phyloP scores from a whole-genome alignment of 1,140 invertebrate genomes.

The Drosophila tani region DNA sequence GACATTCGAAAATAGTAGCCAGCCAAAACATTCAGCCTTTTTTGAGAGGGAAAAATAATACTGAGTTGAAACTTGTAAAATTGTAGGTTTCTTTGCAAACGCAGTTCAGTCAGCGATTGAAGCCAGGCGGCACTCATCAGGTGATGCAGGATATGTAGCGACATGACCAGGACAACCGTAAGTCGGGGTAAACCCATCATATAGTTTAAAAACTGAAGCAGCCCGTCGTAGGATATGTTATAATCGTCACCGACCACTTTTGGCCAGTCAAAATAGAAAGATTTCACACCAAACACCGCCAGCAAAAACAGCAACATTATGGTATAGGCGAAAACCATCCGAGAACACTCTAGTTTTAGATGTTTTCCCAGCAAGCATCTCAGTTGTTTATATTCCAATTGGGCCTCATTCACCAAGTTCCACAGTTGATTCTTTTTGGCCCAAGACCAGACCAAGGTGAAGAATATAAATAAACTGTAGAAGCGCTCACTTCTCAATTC shows the following conservation, averaged over 20 bases:
- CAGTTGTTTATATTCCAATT: conserved; percentile 28
- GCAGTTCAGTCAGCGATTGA: conserved; percentile 24
- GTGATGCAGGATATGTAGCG: conserved; percentile 38
- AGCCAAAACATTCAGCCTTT: conserved; percentile 25
- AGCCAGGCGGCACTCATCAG: conserved; percentile 39
- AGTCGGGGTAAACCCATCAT: conserved; percentile 9
- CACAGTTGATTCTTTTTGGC: conserved; percentile 2
- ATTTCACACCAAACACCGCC: not conserved
- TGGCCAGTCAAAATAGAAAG: conserved; percentile 24
- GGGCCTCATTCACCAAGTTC: conserved; percentile 33
- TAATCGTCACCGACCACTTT: not conserved
- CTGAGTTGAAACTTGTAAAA: conserved; percentile 19
- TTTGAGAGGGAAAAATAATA: conserved; percentile 11
- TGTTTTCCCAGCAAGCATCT: conserved; percentile 5
- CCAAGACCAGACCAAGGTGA: conserved; percentile 18
- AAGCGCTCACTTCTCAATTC: not conserved
- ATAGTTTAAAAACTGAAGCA: not conserved
- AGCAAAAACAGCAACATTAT: conserved; percentile 25
- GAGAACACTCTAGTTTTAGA: conserved; percentile 28
- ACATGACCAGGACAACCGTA: conserved; percentile 17
- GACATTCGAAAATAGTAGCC: conserved; percentile 42
- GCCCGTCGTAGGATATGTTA: accelerated
- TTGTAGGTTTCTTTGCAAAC: conserved; percentile 7
- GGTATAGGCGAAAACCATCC: conserved; percentile 5
- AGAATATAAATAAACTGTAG: not conserved